Conservation (phyloP, 2,113 vertebrate genomes). For the Crocuta crocuta region DNA sequence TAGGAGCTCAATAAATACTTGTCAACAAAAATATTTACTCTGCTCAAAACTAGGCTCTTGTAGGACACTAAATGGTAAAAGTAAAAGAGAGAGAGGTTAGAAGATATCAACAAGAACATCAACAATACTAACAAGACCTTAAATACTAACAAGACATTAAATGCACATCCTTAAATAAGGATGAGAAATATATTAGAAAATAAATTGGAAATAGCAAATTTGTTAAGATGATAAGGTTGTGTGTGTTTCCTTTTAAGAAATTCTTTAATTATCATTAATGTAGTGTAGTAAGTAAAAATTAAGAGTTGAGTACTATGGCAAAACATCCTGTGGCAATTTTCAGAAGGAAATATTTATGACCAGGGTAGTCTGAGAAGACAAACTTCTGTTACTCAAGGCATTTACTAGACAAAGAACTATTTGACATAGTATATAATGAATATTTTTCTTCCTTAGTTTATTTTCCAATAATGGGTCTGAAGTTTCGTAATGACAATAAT, state of each 20-base stretch:
- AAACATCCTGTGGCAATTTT: not conserved
- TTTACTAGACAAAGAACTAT: not conserved
- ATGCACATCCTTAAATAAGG: not conserved
- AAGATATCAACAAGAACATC: not conserved
- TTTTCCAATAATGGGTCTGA: not conserved
- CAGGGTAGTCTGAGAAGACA: not conserved
- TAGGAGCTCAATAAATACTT: not conserved
- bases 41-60: not conserved
- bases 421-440: not conserved
- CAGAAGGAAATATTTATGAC: not conserved
- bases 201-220: not conserved
- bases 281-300: not conserved
- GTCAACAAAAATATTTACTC: not conserved
- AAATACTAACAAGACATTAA: not conserved
- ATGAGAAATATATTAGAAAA: constrained; percentile 1
- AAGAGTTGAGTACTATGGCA: not conserved
- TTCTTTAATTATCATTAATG: not conserved
- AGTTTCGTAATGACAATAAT: not conserved
- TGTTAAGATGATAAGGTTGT: not conserved
- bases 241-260: not conserved
- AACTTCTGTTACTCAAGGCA: not conserved
- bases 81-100: not conserved
- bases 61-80: not conserved
- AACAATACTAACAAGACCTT: not conserved
- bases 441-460: not conserved